Evolutionary conservation across 1,140 invertebrate species (phyloP), one percentile per base, ranked within the genome.

Genomic region (Drosophila lacertosa): DNA sequence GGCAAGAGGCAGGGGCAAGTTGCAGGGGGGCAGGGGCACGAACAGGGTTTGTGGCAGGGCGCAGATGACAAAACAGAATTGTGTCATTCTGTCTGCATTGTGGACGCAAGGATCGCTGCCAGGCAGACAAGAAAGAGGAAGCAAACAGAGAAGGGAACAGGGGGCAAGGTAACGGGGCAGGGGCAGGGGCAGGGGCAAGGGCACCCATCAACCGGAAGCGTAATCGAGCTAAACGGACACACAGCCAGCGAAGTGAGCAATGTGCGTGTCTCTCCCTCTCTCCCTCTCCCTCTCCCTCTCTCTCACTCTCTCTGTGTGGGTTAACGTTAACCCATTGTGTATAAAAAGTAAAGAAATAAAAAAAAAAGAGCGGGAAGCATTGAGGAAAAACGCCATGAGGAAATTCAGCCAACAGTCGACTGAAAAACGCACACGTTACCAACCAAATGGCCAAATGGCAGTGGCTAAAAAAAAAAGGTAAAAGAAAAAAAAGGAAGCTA

Each of bases 61-160:
- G 70, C 82, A 88, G 82, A 88, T 88, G 82, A 88, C 83, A 82
- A 89, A 78, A 89, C 82, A 88, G 70, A 88, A 88, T 88, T 88
- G 82, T 88, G 82, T 88, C 82, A 88, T 78, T 78, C 59, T 60
- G 73, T 65, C 62, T 66, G 66, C 39, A 24, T 33, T 64, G n/a
- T n/a, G 63, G 18, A 35, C 37, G 50, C 82, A 86, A 86, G 82
- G 82, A 86, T 86, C 82, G 77, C 7, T n/a, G 32, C 16, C 24
- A 42, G 53, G 13, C 24, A 50, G 44, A 54, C 10, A 47, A 54
- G 51, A 60, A 33, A 58, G 18, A 70, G 60, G 68, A 66, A 71
- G 45, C 42, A 64, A 53, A 47, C 35, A 39, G 16, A 29, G 18
- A 15, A 9, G 26, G 7, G 18, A 45, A 9, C n/a, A 40, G 45